Evolutionary conservation across 2,888 invertebrate genomes (phyloP).

Genomic region (Ophonus ardosiacus): DNA sequence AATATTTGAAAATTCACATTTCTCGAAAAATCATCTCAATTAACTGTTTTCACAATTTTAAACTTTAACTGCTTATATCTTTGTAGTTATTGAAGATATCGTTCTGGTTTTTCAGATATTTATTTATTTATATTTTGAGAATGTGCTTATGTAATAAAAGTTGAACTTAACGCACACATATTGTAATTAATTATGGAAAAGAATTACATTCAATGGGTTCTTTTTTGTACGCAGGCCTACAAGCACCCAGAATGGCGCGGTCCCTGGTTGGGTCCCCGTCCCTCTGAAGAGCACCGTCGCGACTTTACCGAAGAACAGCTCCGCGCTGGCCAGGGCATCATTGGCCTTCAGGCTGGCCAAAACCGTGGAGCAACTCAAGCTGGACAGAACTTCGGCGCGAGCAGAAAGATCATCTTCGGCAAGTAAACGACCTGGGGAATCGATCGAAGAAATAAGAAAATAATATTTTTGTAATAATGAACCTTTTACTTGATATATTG

Average conservation of each 20-base stretch:
- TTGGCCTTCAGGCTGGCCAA: slow-evolving; percentile 92
- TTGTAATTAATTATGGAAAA: too few species aligned
- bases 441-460: background rate
- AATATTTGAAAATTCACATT: too few species aligned
- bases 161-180: too few species aligned
- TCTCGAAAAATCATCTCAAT: too few species aligned
- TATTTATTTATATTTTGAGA: too few species aligned
- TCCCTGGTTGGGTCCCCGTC: slow-evolving; percentile 89
- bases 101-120: too few species aligned
- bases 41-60: too few species aligned
- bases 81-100: too few species aligned
- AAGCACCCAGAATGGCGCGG: slow-evolving; percentile 91
- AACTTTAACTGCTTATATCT: too few species aligned
- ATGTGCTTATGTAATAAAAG: too few species aligned
- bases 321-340: slow-evolving; percentile 89
- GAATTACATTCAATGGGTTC: too few species aligned
- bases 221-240: slow-evolving; percentile 79
- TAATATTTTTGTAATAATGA: slow-evolving; percentile 14
- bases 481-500: background rate
- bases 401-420: slow-evolving; percentile 88
- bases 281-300: slow-evolving; percentile 89
- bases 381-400: slow-evolving; percentile 92
- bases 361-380: slow-evolving; percentile 92
- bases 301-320: slow-evolving; percentile 90
- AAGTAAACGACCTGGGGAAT: slow-evolving; percentile 77